A percentile compares a stretch with the other conserved stretches of the same genome.
These are phyloP conservation scores for Phrynosoma blainvillii DNA, from an alignment of 2,113 vertebrate genomes.

Conservation along the genomic window DNA sequence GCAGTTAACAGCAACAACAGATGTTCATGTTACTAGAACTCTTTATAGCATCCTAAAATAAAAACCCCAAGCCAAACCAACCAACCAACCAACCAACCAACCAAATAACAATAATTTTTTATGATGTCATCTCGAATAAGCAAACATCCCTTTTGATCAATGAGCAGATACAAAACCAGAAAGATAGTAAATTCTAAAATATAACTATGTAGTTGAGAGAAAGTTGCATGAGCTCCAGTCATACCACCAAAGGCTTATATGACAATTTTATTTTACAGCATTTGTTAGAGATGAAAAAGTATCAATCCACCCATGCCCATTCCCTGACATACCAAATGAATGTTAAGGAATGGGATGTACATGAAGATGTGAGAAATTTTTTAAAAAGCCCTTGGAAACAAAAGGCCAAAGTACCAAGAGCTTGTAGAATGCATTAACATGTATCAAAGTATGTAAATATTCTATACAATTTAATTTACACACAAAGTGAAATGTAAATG, in stretches of 20 bases:
- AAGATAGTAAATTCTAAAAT: neutral
- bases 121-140: neutral
- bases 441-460: neutral
- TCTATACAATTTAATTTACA: too few species aligned
- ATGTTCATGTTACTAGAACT: neutral
- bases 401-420: neutral
- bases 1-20: neutral
- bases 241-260: neutral
- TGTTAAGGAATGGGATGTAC: neutral
- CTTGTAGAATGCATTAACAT: neutral
- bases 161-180: neutral
- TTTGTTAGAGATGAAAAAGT: neutral
- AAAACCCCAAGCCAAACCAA: neutral
- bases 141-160: neutral
- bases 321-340: neutral
- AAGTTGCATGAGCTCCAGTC: neutral
- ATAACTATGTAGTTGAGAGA: neutral
- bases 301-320: neutral
- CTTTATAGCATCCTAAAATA: neutral
- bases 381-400: neutral
- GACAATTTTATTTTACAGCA: neutral
- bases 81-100: neutral
- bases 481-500: too few species aligned
- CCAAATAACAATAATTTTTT: neutral
- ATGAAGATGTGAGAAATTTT: neutral